phyloP scores from a whole-genome alignment of 1,140 invertebrate genomes.

The Cyclina sinensis region DNA sequence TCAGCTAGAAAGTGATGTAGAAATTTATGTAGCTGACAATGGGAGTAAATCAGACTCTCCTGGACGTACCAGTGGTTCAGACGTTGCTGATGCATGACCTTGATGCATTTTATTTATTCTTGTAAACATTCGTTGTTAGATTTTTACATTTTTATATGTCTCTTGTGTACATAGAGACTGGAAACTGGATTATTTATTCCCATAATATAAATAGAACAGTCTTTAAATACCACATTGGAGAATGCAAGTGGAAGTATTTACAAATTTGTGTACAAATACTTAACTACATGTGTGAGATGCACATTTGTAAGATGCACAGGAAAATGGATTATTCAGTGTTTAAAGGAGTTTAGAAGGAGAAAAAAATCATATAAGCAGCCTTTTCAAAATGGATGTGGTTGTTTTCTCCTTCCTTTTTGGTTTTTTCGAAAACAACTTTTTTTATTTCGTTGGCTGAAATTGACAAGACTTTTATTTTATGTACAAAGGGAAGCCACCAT shows the following conservation, averaged over 20 bases:
- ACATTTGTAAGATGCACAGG: not conserved
- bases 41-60: conserved; percentile 42
- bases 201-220: not conserved
- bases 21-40: conserved; percentile 82
- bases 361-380: not conserved
- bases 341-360: not conserved
- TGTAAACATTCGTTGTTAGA: not conserved
- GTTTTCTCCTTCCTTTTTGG: not conserved
- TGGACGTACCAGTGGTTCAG: conserved; percentile 31
- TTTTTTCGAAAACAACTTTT: not conserved
- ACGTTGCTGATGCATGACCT: not conserved
- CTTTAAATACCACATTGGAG: not conserved
- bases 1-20: conserved; percentile 81
- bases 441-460: no score
- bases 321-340: not conserved
- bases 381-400: not conserved
- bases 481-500: no score
- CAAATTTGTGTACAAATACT: not conserved
- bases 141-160: not conserved
- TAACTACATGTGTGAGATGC: no score
- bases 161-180: not conserved
- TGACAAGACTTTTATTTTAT: no score
- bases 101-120: conserved; percentile 51
- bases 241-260: not conserved
- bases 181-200: conserved; percentile 14